Conservation (phyloP, 2,113 vertebrate species). For the Suncus etruscus region DNA sequence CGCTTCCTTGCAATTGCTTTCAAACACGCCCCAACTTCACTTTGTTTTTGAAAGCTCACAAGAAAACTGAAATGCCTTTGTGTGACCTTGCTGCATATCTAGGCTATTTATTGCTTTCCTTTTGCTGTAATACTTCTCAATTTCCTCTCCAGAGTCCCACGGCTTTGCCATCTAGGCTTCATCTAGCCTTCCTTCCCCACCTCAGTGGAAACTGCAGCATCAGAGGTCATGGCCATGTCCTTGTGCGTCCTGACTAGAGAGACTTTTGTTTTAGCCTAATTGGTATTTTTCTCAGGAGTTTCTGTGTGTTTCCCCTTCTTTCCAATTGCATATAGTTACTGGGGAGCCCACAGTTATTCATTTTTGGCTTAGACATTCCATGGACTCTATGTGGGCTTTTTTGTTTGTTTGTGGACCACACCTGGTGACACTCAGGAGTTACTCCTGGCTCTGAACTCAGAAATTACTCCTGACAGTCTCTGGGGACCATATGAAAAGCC, state of each 20-base stretch:
- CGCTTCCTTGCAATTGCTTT: neutral
- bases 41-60: neutral
- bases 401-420: too few species aligned
- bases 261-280: neutral
- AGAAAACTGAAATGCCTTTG: neutral
- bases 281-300: neutral
- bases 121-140: neutral
- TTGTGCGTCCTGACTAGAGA: neutral
- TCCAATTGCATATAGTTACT: neutral
- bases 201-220: neutral
- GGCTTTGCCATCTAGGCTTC: neutral
- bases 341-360: too few species aligned
- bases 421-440: too few species aligned
- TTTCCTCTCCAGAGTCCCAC: neutral
- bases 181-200: neutral
- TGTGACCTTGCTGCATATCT: conserved; percentile 9
- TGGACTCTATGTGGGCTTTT: too few species aligned
- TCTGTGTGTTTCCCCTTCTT: neutral
- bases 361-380: too few species aligned
- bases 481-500: too few species aligned
- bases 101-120: conserved; percentile 27
- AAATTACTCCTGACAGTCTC: too few species aligned
- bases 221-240: neutral
- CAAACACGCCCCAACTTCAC: neutral
- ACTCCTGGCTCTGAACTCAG: too few species aligned